Evolutionary conservation across 2,113 vertebrate genomes (phyloP).

Genomic region (Promerops cafer): DNA sequence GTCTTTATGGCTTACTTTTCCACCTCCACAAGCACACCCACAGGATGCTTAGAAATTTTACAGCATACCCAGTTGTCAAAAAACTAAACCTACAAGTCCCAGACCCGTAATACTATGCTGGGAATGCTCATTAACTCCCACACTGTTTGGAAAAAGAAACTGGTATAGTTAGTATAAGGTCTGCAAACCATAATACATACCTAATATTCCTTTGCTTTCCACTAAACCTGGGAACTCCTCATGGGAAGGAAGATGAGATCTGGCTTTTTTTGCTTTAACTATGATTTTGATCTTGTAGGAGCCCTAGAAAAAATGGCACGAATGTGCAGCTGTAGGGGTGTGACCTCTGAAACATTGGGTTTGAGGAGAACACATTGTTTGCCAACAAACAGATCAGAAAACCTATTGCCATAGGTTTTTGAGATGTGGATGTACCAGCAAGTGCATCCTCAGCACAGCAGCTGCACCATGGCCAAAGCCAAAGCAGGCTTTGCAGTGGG

Average conservation of each 20-base stretch:
- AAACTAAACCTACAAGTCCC: conserved; percentile 39
- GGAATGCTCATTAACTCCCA: conserved; percentile 53
- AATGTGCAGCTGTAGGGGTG: not conserved
- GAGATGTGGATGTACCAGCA: not conserved
- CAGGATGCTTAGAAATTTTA: conserved; percentile 51
- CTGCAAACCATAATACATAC: not conserved
- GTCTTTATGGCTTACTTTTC: conserved; percentile 43
- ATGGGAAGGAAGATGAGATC: not conserved
- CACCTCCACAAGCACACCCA: conserved; percentile 51
- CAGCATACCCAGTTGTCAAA: conserved; percentile 44
- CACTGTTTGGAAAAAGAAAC: conserved; percentile 49
- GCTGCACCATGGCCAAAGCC: accelerated
- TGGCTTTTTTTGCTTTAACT: not conserved
- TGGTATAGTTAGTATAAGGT: conserved; percentile 1
- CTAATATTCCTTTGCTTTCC: not conserved
- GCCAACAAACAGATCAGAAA: not conserved
- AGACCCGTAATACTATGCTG: conserved; percentile 35
- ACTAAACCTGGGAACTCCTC: not conserved
- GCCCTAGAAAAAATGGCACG: not conserved
- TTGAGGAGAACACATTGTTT: not conserved
- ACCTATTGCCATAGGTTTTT: not conserved
- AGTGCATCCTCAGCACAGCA: not conserved
- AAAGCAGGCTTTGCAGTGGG: not conserved
- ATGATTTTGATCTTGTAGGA: not conserved
- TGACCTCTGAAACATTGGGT: not conserved